Base-by-base conservation (phyloP, 2,888 invertebrate genomes). In the Galerucella pusilla region DNA sequence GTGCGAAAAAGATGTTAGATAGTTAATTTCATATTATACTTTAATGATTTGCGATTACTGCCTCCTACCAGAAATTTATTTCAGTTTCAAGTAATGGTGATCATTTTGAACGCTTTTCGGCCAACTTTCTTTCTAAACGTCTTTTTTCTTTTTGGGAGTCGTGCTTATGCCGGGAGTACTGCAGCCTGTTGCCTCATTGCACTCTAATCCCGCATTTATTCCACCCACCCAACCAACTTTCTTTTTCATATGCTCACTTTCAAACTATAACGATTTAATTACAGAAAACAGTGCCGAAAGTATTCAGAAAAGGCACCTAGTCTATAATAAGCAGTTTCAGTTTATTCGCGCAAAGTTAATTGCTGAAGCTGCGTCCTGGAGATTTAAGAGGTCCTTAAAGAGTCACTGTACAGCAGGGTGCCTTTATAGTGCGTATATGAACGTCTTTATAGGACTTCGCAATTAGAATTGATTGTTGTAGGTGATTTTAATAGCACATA, bases 401-500 rank as follows among this genome's bases (percentile, higher is more conserved):
- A 84, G 83, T 84, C 83, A 83, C 84, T 83, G 80, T 81, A 83
- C 85, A 84, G 84, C 84, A 82, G 85, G 85, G 83, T 84, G 82
- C 80, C 84, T 84, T 84, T 85, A 85, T 85, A 84, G 83, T 80
- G 80, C 83, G 78, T 83, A 82, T 83, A 83, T 82, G 83, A 82
- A 77, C 83, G 84, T 82, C 84, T 85, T 86, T 86, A 86, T 86
- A 85, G 85, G 85, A 85, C 84, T 84, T 84, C 85, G 86, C 86
- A 87, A 87, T 87, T 86, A 87, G 84, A 86, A 86, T 85, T 86
- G 86, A 87, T 87, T 86, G 86, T 86, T 85, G 85, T 85, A 86
- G 86, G 86, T 86, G 87, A 86, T 86, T 87, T 86, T 86, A 86
- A 85, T 84, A 84, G 84, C 83, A 83, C 83, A 85, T 85, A 85